Percentiles rank a stretch among this genome's conserved stretches.
Conservation (phyloP, 1,140 invertebrate genomes). For the Bemisia tabaci region DNA sequence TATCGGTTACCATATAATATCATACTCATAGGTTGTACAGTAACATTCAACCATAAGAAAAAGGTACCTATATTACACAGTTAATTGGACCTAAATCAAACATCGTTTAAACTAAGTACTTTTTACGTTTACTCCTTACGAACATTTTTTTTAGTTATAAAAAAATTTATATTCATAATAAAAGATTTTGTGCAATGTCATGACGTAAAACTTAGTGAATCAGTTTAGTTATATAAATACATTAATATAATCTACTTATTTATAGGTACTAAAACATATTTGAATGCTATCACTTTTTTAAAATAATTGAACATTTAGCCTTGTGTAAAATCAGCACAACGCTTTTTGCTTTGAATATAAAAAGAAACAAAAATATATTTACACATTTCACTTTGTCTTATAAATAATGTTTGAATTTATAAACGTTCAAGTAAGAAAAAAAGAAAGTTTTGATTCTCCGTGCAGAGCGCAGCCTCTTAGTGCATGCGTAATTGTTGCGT, state of each 20-base stretch:
- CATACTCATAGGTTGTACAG: no score
- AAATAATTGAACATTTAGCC: neutral
- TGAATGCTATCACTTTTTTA: neutral
- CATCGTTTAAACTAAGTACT: neutral
- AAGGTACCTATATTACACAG: neutral
- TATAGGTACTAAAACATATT: neutral
- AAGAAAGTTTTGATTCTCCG: no score
- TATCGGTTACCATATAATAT: no score
- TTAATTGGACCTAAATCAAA: neutral
- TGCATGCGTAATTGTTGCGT: no score
- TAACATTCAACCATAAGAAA: no score
- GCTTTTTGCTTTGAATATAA: neutral
- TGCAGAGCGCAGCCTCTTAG: no score
- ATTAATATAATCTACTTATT: neutral
- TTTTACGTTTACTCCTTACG: neutral
- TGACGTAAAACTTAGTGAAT: neutral
- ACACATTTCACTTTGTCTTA: neutral
- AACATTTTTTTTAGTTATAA: neutral
- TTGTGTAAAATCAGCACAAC: neutral
- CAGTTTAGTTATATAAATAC: neutral
- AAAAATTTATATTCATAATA: neutral
- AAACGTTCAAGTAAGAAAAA: no score
- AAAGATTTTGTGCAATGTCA: neutral
- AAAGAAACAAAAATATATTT: neutral
- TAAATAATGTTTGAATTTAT: no score